Percentiles rank a stretch among this genome's conserved stretches.
Evolutionary conservation across 2,797 vertebrate genomes (phyloP).

Genomic region (Karalla daura): DNA sequence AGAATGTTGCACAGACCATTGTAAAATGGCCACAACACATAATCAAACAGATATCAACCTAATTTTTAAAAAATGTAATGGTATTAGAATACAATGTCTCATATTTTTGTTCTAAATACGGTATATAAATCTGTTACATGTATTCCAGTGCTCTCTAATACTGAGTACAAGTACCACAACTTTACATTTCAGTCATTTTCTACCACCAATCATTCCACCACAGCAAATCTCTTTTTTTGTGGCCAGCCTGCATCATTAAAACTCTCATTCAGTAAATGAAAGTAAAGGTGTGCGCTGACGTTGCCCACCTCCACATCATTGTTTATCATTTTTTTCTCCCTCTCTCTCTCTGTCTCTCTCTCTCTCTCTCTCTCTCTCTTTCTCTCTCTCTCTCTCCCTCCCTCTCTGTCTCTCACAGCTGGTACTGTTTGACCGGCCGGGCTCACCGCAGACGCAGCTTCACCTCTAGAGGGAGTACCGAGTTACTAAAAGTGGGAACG

Average conservation of each 20-base stretch:
- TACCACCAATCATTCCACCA: no score
- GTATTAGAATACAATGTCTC: no score
- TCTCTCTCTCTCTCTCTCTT: not conserved
- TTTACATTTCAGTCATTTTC: not conserved
- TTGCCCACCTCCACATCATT: not conserved
- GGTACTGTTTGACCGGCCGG: constrained; percentile 17
- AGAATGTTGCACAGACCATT: no score
- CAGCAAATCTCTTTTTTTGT: not conserved
- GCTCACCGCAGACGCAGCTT: constrained; percentile 33
- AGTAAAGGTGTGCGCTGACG: not conserved
- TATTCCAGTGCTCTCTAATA: no score
- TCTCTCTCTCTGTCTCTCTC: constrained; percentile 1
- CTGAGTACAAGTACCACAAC: not conserved
- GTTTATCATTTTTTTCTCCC: not conserved
- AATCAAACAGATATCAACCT: no score
- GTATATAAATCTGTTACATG: no score
- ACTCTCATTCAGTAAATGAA: not conserved
- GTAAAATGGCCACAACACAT: no score
- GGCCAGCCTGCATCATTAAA: not conserved
- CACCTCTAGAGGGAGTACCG: constrained; percentile 72
- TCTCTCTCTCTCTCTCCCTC: not conserved
- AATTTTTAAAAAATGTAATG: no score
- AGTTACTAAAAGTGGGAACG: constrained; percentile 49
- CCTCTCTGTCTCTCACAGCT: constrained; percentile 10
- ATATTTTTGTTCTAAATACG: no score